Base-by-base conservation (phyloP, 1,140 invertebrate species). In the Procambarus clarkii region DNA sequence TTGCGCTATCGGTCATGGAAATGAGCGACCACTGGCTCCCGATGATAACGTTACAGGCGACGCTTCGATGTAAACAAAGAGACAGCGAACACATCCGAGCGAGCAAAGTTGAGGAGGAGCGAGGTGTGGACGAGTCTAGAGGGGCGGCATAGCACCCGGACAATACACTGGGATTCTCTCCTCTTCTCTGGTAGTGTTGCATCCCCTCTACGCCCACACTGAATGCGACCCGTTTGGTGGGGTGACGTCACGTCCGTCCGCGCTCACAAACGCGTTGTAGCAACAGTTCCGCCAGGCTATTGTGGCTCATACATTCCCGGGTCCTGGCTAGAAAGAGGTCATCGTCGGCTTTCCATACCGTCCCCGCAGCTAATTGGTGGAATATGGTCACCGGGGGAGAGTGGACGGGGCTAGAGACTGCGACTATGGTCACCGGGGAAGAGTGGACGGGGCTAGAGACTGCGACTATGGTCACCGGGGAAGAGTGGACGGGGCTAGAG, bases 201-300 rank as follows among this genome's bases (percentile, higher is more conserved):
- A 54, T 60, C 80, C 80, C 80, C 80, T 82, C 60, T n/a, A 60
- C 80, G 9, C 80, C 15, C n/a, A 34, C 21, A 60, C 60, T 82
- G 50, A 82, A 82, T 82, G 54, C 50, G 69, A 34, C 69, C 80
- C 80, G 50, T 54, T 82, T n/a, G 80, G n/a, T 13, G 44, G 60
- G 9, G 9, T 82, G 80, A 82, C 80, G 80, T 82, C 80, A 82
- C 80, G 21, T 82, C 80, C 80, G 80, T 54, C 54, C 60, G 24
- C 80, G 80, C 80, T 82, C 60, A 60, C 60, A 82, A 82, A 82
- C 60, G 80, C 50, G 80, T 82, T 82, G 80, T 54, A 34, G 80
- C 80, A 81, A 82, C 80, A 82, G 80, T 82, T 82, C 80, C 80
- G 80, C 54, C 60, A 9, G 4, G 46, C 80, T 82, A 82, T 82